A percentile compares a stretch with the other conserved stretches of the same genome.
Evolutionary conservation across 2,113 vertebrate species (phyloP).

Genomic region (Notarius quadriscutis): DNA sequence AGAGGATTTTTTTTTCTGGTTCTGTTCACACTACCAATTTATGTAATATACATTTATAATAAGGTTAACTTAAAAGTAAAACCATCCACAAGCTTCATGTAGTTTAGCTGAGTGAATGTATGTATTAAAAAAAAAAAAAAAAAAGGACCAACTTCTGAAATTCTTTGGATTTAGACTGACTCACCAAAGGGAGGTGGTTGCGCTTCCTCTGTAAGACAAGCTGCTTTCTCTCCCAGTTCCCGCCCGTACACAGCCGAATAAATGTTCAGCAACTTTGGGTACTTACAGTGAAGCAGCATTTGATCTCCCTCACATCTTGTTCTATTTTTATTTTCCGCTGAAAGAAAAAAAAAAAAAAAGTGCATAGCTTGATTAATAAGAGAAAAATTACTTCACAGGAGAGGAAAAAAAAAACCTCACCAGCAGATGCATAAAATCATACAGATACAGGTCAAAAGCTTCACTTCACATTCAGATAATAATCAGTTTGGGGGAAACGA

Average conservation of each 20-base stretch:
- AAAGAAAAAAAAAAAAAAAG: neutral
- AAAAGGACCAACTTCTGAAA: too few relatives aligned
- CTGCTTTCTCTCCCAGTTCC: constrained; percentile 66
- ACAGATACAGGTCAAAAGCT: neutral
- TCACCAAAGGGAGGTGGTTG: constrained; percentile 80
- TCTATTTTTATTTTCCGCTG: constrained; percentile 89
- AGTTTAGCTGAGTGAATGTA: too few relatives aligned
- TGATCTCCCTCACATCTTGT: constrained; percentile 85
- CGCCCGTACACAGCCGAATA: constrained; percentile 89
- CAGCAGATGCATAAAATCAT: neutral
- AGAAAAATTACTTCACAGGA: neutral
- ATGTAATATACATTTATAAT: neutral
- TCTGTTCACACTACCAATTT: neutral
- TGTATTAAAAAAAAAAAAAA: neutral
- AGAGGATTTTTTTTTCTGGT: too few relatives aligned
- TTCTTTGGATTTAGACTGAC: neutral
- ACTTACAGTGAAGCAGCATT: constrained; percentile 86
- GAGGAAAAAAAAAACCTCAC: neutral
- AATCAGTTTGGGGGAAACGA: too few relatives aligned
- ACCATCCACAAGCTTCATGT: too few relatives aligned
- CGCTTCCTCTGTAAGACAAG: constrained; percentile 68
- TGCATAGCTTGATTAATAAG: neutral
- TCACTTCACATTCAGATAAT: too few relatives aligned
- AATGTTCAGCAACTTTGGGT: constrained; percentile 87
- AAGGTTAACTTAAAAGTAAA: neutral